Evolutionary conservation across 2,888 invertebrate genomes (phyloP), one percentile per base, ranked within the genome.

Genomic region (Volucella inflata): DNA sequence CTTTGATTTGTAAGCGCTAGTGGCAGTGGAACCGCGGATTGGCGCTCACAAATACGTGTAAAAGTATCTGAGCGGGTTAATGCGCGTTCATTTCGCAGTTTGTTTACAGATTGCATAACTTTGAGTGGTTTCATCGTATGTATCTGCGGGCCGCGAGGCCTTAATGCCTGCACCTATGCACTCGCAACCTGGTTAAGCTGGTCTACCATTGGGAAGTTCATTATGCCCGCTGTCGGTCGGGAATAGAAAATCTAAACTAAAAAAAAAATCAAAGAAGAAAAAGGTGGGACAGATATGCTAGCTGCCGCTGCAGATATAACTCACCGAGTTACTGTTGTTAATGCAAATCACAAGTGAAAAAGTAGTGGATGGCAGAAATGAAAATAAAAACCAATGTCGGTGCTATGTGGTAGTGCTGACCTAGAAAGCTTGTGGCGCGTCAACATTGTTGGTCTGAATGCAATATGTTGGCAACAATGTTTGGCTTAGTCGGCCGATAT

Each of bases 271-370:
- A 53, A 36, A 67, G 59, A 55, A 55, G 74, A 68, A 14, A 51
- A 64, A 79, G 83, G 74, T 78, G 74, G 48, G 83, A 30, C 82
- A 64, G 50, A 21, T 44, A 50, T 46, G 55, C 62, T 64, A 48
- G 51, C 57, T 59, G 4, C 55, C 48, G 42, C 74, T 46, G 67
- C 65, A 67, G 44, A 51, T 44, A 36, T 62, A 48, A 53, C 57
- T 60, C 51, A 12, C 42, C 50, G n/a, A 46, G 55, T 48, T 59
- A 21, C 62, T 79, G 30, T 62, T 76, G 48, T 55, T 40, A 55
- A 80, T 85, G 80, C 80, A 85, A 80, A 80, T 85, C 55, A 53
- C 84, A 85, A 85, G 80, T 67, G 79, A 59, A 59, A 67, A 72
- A 14, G 30, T 11, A 14, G 59, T 81, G 72, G 76, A 81, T 72